Percentiles rank a stretch among this genome's conserved stretches.
These are phyloP conservation scores for Odontocolon sp. DNA, from an alignment of 2,888 invertebrate species.

Conservation along the genomic window DNA sequence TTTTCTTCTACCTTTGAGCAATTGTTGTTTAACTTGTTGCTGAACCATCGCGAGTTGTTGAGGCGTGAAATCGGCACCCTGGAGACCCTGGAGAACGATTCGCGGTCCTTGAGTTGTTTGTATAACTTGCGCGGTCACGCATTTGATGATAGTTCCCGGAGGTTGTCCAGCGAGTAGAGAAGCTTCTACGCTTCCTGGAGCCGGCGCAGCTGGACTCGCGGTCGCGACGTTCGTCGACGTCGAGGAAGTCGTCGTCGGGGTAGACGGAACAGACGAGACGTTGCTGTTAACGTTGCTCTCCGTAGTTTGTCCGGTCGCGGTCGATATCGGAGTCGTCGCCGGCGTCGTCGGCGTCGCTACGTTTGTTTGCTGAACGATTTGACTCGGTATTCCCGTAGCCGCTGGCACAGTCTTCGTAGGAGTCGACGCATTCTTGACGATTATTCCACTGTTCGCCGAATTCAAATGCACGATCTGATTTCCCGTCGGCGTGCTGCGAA, in stretches of 20 bases:
- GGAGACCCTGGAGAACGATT: conserved; percentile 92
- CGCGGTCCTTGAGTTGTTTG: conserved; percentile 92
- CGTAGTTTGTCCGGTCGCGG: conserved; percentile 43
- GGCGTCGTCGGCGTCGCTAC: conserved; percentile 53
- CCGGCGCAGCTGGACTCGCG: conserved; percentile 63
- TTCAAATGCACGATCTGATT: conserved; percentile 86
- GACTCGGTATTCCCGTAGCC: conserved; percentile 69
- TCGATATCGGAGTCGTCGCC: conserved; percentile 56
- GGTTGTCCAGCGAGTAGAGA: conserved; percentile 90
- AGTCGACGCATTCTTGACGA: conserved; percentile 74
- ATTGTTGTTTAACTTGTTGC: conserved; percentile 94
- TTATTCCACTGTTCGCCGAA: conserved; percentile 73
- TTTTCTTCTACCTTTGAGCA: conserved; percentile 87
- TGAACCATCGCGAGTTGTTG: conserved; percentile 92
- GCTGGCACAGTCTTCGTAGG: conserved; percentile 61
- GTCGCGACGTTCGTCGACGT: conserved; percentile 71
- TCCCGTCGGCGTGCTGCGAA: conserved; percentile 86
- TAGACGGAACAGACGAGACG: conserved; percentile 42
- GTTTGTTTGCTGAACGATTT: conserved; percentile 65
- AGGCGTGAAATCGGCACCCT: conserved; percentile 91
- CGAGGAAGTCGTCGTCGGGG: conserved; percentile 50
- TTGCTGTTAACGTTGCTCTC: conserved; percentile 59
- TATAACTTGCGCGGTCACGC: conserved; percentile 93
- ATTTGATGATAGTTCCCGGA: conserved; percentile 92
- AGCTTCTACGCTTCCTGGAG: conserved; percentile 85